Percentiles rank a stretch among this genome's conserved stretches.
These are phyloP conservation scores for Eudyptes chrysolophus DNA, from an alignment of 2,113 vertebrate species.

Conservation along the genomic window DNA sequence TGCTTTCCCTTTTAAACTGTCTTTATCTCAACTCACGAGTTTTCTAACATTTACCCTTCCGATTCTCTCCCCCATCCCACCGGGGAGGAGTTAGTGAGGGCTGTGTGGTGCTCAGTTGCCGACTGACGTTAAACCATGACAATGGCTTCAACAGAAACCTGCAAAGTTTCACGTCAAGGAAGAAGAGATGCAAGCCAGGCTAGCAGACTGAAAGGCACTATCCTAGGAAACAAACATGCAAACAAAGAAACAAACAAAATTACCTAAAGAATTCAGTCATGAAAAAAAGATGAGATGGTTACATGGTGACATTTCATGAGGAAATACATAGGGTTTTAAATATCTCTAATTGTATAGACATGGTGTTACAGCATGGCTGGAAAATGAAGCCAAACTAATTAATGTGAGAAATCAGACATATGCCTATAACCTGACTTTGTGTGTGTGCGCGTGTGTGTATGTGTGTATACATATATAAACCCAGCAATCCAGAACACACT, in stretches of 20 bases:
- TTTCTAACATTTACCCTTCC: no score
- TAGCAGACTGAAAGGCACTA: neutral
- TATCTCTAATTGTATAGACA: neutral
- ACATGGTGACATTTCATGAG: neutral
- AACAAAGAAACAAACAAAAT: neutral
- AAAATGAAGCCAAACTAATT: neutral
- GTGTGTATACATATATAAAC: neutral
- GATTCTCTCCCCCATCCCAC: no score
- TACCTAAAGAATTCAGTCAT: neutral
- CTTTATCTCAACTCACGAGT: no score
- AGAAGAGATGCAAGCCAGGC: neutral
- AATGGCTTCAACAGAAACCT: no score
- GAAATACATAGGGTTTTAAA: neutral
- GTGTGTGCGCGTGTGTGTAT: neutral
- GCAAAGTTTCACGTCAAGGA: neutral
- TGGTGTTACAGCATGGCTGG: neutral
- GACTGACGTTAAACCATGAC: no score
- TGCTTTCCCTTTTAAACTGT: no score
- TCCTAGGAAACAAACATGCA: neutral
- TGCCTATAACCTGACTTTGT: rapidly evolving
- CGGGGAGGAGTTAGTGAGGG: no score
- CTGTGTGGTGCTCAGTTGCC: no score
- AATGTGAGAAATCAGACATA: neutral
- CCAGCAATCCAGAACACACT: neutral
- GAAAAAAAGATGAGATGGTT: neutral